Conservation (phyloP, 2,888 invertebrate genomes). For the Hirtodrosophila trivittata region DNA sequence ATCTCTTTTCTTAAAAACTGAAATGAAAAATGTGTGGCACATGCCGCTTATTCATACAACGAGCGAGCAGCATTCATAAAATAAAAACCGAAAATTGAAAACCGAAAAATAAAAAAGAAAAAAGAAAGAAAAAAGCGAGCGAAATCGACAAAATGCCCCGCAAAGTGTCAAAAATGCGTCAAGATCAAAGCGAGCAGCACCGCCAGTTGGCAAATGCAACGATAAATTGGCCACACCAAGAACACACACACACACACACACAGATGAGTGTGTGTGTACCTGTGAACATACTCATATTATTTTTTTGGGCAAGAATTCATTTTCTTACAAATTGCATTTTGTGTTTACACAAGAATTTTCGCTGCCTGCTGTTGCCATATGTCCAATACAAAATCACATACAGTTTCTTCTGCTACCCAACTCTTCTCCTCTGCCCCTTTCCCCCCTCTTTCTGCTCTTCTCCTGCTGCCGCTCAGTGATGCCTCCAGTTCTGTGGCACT, state of each 20-base stretch:
- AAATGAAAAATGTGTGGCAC: conserved; percentile 62
- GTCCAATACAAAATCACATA: conserved; percentile 35
- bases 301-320: conserved; percentile 12
- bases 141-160: conserved; percentile 67
- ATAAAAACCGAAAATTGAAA: conserved; percentile 27
- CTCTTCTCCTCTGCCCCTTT: neutral
- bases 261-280: neutral
- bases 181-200: conserved; percentile 70
- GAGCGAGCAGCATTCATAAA: conserved; percentile 18
- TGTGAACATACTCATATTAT: conserved; percentile 4
- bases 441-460: too few relatives aligned
- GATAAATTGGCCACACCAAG: conserved; percentile 64
- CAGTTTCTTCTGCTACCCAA: conserved; percentile 8
- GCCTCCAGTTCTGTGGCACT: neutral
- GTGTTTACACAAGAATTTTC: conserved; percentile 54
- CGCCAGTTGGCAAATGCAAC: conserved; percentile 72
- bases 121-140: conserved; percentile 31
- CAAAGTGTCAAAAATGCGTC: conserved; percentile 75
- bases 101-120: conserved; percentile 4
- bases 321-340: conserved; percentile 63
- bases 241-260: conserved; percentile 18
- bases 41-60: conserved; percentile 52
- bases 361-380: conserved; percentile 66
- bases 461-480: neutral
- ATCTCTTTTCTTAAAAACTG: conserved; percentile 29